Base-by-base conservation (phyloP, 1,140 invertebrate genomes). In the Drosophila kurseongensis region DNA sequence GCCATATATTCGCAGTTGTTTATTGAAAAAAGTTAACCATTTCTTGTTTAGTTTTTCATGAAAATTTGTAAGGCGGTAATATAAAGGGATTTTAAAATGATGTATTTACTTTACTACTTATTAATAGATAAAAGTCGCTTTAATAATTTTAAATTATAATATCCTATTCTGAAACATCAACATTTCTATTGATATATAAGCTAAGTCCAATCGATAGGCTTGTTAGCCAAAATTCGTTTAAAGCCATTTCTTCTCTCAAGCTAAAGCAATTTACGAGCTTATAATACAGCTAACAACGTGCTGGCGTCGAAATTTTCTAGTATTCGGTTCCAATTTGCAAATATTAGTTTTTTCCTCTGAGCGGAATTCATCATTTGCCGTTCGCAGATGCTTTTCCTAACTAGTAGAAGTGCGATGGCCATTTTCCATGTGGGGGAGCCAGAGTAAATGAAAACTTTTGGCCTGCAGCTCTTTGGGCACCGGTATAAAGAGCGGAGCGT, bases 401-500 rank as follows among this genome's bases (percentile, higher is more conserved):
- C 10, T 5, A 8, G 9, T 23, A 38, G 10, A 40, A 29, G 38
- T 32, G 36, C 42, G 9, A 44, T 45, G 41, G 40, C 48, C 40
- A 56, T 52, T 40, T 59, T 27, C 36, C 13, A 27, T 52, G 45
- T 35, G 67, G n/a, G 40, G n/a, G 16, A 13, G 12, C 8, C 2
- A 48, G 55, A 18, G 59, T 61, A 84, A 72, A 67, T 65, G 56
- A 72, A 65, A 84, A 73, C 38, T 79, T 58, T 62, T 55, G 57
- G 38, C 78, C 67, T 32, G 36, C 61, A 81, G 56, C 58, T 58
- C 45, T 67, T 83, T 77, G 61, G 73, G 52, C 61, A 74, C 80
- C 81, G 74, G 68, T 65, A 77, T 62, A 75, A 80, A 80, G 54
- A 75, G 81, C 54, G 9, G 36, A 78, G 63, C 68, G 77, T 63